These are phyloP conservation scores for Gambelia wislizenii DNA, from an alignment of 2,797 vertebrate species.

Conservation along the genomic window DNA sequence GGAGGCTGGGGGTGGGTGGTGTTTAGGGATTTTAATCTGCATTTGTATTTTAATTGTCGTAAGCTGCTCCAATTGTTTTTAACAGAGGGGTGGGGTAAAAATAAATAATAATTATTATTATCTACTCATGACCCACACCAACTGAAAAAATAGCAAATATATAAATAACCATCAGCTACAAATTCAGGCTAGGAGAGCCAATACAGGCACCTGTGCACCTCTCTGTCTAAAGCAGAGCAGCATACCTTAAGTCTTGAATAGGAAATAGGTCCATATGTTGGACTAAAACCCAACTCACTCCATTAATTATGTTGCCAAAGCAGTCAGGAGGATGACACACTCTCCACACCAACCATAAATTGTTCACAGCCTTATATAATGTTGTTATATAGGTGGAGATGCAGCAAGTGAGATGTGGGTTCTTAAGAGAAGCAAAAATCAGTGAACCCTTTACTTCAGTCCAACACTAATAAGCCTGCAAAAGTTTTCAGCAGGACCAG, in stretches of 20 bases:
- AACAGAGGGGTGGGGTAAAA: too few relatives aligned
- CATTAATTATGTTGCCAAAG: background rate
- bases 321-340: background rate
- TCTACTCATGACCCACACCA: background rate
- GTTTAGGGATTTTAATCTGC: too few relatives aligned
- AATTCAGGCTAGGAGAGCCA: background rate
- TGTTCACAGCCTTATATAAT: background rate
- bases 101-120: too few relatives aligned
- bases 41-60: too few relatives aligned
- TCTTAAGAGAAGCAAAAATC: background rate
- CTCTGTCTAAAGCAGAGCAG: background rate
- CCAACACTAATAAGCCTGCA: background rate
- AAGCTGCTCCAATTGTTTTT: too few relatives aligned
- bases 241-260: background rate
- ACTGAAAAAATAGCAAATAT: background rate
- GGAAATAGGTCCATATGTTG: background rate
- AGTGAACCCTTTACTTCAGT: background rate
- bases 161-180: background rate
- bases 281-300: background rate
- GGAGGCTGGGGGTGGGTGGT: too few relatives aligned
- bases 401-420: background rate
- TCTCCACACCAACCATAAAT: background rate
- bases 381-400: background rate
- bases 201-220: background rate
- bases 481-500: background rate